These are phyloP conservation scores for Drosophila truncata DNA, from an alignment of 1,140 invertebrate genomes.

Conservation along the genomic window DNA sequence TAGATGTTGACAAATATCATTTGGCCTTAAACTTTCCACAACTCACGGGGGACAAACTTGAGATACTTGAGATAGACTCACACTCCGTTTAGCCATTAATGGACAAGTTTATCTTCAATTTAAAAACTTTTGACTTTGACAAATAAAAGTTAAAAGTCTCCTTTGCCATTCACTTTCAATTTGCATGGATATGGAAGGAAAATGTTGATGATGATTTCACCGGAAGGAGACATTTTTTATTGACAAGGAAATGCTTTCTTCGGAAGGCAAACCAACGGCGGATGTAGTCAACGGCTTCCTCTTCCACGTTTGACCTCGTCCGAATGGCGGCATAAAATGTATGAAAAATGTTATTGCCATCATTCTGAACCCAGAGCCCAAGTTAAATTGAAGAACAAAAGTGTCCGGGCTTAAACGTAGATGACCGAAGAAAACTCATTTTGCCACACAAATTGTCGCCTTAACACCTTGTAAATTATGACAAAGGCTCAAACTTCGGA, in stretches of 20 bases:
- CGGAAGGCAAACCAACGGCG: constrained; percentile 45
- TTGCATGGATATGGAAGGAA: constrained; percentile 24
- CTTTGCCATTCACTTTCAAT: constrained; percentile 34
- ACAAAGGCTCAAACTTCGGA: constrained; percentile 52
- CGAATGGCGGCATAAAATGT: constrained; percentile 1
- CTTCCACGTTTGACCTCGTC: constrained; percentile 21
- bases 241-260: constrained; percentile 57
- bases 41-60: not conserved
- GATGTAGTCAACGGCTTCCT: constrained; percentile 51
- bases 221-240: constrained; percentile 51
- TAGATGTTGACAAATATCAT: constrained; percentile 33
- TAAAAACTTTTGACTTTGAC: constrained; percentile 42
- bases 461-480: constrained; percentile 80
- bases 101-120: constrained; percentile 34
- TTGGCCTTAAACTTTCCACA: constrained; percentile 16
- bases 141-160: constrained; percentile 29
- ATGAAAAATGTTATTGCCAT: constrained; percentile 29
- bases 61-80: constrained; percentile 4
- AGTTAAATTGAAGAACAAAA: constrained; percentile 20
- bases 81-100: constrained; percentile 36
- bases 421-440: constrained; percentile 56
- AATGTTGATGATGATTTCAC: constrained; percentile 42
- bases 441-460: constrained; percentile 75
- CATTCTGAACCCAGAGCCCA: not conserved
- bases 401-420: constrained; percentile 20